A percentile compares a stretch with the other conserved stretches of the same genome.
These are phyloP conservation scores for Drosophila subsilvestris DNA, from an alignment of 2,888 invertebrate genomes.

Conservation along the genomic window DNA sequence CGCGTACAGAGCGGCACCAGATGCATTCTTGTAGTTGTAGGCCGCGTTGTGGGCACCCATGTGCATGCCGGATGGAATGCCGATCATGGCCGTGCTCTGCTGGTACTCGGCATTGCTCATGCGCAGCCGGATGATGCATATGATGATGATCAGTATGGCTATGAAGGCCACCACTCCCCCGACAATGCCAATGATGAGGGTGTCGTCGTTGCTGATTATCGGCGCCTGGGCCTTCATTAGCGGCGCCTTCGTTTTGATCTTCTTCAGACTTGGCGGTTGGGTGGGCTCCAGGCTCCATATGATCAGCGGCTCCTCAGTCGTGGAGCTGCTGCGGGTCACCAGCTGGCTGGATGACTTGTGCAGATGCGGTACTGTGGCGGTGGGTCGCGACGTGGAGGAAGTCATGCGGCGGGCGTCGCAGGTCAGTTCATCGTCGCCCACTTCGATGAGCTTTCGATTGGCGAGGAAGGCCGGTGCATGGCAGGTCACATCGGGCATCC, in stretches of 20 bases:
- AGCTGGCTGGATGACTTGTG: constrained; percentile 82
- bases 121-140: constrained; percentile 92
- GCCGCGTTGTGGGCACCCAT: constrained; percentile 86
- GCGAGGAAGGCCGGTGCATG: constrained; percentile 88
- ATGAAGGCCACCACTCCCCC: constrained; percentile 96
- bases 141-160: constrained; percentile 93
- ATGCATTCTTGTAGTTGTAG: constrained; percentile 84
- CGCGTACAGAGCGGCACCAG: constrained; percentile 85
- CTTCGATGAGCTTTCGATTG: constrained; percentile 89
- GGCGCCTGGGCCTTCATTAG: constrained; percentile 87
- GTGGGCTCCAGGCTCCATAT: constrained; percentile 95
- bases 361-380: constrained; percentile 61
- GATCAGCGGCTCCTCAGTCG: constrained; percentile 92
- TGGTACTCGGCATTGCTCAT: constrained; percentile 89
- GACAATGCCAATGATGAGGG: constrained; percentile 97
- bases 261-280: constrained; percentile 86
- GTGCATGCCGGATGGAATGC: constrained; percentile 84
- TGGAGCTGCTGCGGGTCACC: constrained; percentile 85
- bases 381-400: constrained; percentile 72
- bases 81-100: constrained; percentile 87
- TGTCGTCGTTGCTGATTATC: constrained; percentile 92
- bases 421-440: constrained; percentile 92
- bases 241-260: constrained; percentile 85
- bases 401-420: constrained; percentile 89
- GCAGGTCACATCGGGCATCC: constrained; percentile 88